Evolutionary conservation across 1,140 invertebrate genomes (phyloP).

Genomic region (Sweltsa coloradensis): DNA sequence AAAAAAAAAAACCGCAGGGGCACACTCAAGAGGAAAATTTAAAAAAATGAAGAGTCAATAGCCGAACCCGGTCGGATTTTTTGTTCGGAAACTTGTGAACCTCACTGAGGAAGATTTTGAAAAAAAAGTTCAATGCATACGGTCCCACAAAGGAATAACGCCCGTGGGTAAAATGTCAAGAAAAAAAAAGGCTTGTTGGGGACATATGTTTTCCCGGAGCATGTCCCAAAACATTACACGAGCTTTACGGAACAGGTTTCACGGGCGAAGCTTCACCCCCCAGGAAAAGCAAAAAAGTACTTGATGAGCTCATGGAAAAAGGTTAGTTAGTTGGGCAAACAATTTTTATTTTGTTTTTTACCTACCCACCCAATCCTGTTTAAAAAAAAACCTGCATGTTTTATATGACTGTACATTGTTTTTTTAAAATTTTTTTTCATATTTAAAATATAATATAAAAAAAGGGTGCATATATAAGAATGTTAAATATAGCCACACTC

Average conservation of each 20-base stretch:
- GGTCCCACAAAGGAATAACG: slow-evolving; percentile 74
- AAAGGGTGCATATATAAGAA: too few species aligned
- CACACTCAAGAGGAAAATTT: slow-evolving; percentile 56
- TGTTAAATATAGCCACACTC: too few species aligned
- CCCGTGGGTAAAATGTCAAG: slow-evolving; percentile 77
- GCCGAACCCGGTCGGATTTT: slow-evolving; percentile 88
- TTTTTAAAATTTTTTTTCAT: too few species aligned
- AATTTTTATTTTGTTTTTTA: too few species aligned
- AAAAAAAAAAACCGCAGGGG: slow-evolving; percentile 45
- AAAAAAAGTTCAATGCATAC: slow-evolving; percentile 41
- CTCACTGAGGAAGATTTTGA: slow-evolving; percentile 80
- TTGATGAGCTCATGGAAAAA: slow-evolving; percentile 34
- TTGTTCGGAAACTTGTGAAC: slow-evolving; percentile 85
- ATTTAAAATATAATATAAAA: too few species aligned
- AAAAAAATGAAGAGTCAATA: slow-evolving; percentile 66
- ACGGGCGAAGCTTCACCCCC: slow-evolving; percentile 85
- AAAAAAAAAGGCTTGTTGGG: slow-evolving; percentile 87
- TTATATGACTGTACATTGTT: too few species aligned
- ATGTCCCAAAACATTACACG: slow-evolving; percentile 83
- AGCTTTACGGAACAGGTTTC: slow-evolving; percentile 79
- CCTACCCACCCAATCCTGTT: too few species aligned
- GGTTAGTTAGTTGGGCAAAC: too few species aligned
- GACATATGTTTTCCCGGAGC: slow-evolving; percentile 89
- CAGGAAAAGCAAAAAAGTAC: slow-evolving; percentile 60
- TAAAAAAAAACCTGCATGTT: too few species aligned